Evolutionary conservation across 2,888 invertebrate genomes (phyloP), one percentile per base, ranked within the genome.

Genomic region (Agrypnus murinus): DNA sequence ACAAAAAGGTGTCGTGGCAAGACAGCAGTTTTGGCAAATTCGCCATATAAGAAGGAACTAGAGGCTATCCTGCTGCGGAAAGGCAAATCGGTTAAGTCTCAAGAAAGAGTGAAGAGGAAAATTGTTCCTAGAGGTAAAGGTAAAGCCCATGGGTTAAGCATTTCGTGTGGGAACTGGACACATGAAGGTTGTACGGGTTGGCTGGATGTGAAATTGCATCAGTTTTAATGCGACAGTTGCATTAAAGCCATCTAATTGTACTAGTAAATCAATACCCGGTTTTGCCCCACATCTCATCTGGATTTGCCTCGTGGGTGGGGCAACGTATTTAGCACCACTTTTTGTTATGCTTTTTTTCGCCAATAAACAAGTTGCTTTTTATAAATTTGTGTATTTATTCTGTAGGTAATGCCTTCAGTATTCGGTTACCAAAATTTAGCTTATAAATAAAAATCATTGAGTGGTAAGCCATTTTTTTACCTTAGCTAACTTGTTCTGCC

Each of bases 81-180:
- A 40, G n/a, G n/a, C n/a, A 40, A 40, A 40, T n/a, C 40, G 8
- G 40, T 34, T 9, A 34, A 34, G 40, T 6, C n/a, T 40, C 40
- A 40, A 40, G 40, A n/a, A n/a, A n/a, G 40, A 40, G 40, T 40
- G 40, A 40, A 40, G 40, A 40, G 40, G 6, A n/a, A 40, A 10
- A 9, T 40, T 40, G 3, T 10, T 3, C n/a, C 40, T n/a, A 40
- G n/a, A n/a, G n/a, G n/a, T n/a, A 40, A 40, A n/a, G 40, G n/a
- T 40, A 3, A 40, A 6, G n/a, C 40, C 3, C n/a, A 40, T 40
- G 40, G 40, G 40, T 40, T 9, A 40, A 40, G 40, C 40, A n/a
- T 40, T 40, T 40, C n/a, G 8, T 40, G 40, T n/a, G 40, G n/a
- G 40, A 40, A 40, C 40, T 40, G 40, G 40, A n/a, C 40, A 40